Conservation (phyloP, 2,113 vertebrate species). For the Muntiacus reevesi region DNA sequence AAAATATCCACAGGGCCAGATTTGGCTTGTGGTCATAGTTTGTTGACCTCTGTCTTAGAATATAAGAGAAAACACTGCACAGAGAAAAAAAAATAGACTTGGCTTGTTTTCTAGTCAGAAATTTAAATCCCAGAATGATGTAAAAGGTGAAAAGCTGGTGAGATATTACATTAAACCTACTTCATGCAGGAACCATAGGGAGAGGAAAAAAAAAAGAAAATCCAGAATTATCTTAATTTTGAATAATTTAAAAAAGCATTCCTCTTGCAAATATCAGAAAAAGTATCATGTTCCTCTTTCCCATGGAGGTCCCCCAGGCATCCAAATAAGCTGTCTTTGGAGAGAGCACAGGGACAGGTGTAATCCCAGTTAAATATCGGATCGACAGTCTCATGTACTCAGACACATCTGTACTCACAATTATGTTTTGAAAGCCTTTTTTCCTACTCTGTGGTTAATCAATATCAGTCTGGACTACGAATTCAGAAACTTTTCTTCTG, state of each 20-base stretch:
- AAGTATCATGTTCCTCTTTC: not conserved
- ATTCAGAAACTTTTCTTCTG: not conserved
- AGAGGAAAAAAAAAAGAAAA: not conserved
- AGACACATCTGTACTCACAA: not conserved
- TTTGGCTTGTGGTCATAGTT: not conserved
- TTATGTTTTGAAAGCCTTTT: not conserved
- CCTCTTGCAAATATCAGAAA: not conserved
- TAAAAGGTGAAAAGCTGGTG: not conserved
- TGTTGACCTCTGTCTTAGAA: not conserved
- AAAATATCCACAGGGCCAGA: not conserved
- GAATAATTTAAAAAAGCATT: not conserved
- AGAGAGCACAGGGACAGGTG: not conserved
- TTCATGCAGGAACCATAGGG: not conserved
- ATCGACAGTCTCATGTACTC: not conserved
- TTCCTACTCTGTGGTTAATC: not conserved
- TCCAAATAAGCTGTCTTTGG: not conserved
- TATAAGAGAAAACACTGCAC: not conserved
- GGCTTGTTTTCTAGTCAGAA: not conserved
- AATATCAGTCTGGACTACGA: not conserved
- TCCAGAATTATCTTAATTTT: not conserved
- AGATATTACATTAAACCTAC: not conserved
- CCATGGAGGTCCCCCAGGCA: not conserved
- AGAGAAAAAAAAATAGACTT: not conserved
- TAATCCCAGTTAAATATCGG: not conserved
- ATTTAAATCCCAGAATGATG: not conserved